Conservation (phyloP, 2,797 vertebrate species). For the Myotis planiceps region DNA sequence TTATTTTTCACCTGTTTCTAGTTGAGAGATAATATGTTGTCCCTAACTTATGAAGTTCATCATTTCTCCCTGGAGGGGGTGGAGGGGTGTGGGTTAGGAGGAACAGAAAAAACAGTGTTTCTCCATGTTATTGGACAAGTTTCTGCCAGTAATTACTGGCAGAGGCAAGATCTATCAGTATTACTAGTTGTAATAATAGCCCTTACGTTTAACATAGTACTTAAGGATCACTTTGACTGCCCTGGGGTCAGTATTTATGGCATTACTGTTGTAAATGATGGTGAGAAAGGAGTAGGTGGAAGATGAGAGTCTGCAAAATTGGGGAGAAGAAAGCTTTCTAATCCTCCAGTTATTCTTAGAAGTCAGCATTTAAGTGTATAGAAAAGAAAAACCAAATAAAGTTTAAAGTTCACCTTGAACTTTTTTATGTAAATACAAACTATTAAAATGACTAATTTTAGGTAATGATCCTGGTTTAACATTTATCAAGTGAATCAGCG, state of each 20-base stretch:
- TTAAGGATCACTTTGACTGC: neutral
- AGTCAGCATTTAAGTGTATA: conserved; percentile 7
- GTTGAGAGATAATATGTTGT: neutral
- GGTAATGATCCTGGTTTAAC: neutral
- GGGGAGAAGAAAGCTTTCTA: neutral
- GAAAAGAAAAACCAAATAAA: neutral
- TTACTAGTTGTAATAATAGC: neutral
- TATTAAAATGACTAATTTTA: conserved; percentile 23
- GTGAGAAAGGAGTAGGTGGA: conserved; percentile 57
- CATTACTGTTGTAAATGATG: neutral
- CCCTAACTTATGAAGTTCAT: neutral
- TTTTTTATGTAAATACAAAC: neutral
- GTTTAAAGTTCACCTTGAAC: conserved; percentile 16
- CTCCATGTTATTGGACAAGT: neutral
- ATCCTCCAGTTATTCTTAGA: conserved; percentile 42
- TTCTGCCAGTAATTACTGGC: neutral
- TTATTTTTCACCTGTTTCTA: neutral
- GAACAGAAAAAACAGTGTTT: neutral
- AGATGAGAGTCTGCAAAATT: neutral
- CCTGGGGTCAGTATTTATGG: neutral
- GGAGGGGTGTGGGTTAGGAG: neutral
- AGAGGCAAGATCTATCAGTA: neutral
- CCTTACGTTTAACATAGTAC: neutral
- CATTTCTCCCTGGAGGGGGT: neutral
- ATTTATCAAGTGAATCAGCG: neutral